Conservation (phyloP, 2,797 vertebrate species). For the Smutsia temminckii region DNA sequence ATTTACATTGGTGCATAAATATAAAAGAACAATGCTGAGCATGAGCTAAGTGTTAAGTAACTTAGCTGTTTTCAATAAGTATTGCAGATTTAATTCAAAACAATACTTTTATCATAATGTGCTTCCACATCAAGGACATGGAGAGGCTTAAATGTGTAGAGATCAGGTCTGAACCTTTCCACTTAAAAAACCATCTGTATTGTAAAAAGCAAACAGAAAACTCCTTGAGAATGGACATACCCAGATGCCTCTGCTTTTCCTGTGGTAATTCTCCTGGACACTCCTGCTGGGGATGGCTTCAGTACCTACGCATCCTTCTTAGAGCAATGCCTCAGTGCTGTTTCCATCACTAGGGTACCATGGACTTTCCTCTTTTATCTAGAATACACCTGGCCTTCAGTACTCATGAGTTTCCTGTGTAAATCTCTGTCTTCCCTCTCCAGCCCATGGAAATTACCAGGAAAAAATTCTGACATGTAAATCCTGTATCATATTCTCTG, state of each 20-base stretch:
- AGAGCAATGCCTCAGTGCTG: fast-evolving
- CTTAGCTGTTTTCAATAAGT: background rate
- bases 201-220: background rate
- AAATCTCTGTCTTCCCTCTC: background rate
- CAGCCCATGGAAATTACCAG: background rate
- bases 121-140: background rate
- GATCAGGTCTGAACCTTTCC: background rate
- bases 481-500: background rate
- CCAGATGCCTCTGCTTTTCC: background rate
- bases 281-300: fast-evolving
- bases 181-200: background rate
- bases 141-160: background rate
- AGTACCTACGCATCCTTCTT: background rate
- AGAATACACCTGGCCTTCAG: background rate
- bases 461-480: background rate
- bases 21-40: background rate
- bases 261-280: background rate
- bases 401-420: background rate
- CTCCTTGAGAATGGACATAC: background rate
- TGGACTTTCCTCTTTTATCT: background rate
- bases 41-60: background rate
- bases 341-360: background rate
- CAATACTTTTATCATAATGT: background rate
- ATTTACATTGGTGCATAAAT: background rate
- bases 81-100: background rate